Percentiles rank a stretch among this genome's conserved stretches.
phyloP scores from a whole-genome alignment of 2,888 invertebrate species.

The Metopia argyrocephala region DNA sequence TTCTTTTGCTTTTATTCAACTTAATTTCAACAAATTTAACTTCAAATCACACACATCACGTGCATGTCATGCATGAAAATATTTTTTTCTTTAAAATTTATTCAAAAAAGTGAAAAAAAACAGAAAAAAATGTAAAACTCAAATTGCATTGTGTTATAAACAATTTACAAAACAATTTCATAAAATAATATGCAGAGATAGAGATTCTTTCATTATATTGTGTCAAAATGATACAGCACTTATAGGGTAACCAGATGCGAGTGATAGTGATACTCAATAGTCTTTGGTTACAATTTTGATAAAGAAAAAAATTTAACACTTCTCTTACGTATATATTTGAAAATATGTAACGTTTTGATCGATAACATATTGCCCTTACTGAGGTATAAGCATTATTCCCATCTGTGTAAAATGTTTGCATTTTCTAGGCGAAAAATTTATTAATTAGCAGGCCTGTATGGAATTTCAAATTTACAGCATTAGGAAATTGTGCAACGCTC shows the following conservation, averaged over 20 bases:
- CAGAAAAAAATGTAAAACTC: conserved; percentile 10
- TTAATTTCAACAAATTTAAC: conserved; percentile 64
- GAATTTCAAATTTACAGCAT: too few relatives aligned
- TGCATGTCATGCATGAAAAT: conserved; percentile 67
- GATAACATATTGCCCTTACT: too few relatives aligned
- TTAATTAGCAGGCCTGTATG: too few relatives aligned
- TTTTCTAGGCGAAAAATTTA: too few relatives aligned
- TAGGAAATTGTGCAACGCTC: too few relatives aligned
- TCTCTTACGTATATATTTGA: too few relatives aligned
- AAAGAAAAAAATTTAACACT: too few relatives aligned
- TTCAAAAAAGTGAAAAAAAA: conserved; percentile 31
- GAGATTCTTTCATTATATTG: conserved; percentile 34
- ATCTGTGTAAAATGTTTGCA: too few relatives aligned
- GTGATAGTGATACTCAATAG: background rate
- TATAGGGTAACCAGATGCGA: background rate
- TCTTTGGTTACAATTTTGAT: too few relatives aligned
- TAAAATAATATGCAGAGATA: conserved; percentile 50
- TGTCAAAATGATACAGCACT: conserved; percentile 61
- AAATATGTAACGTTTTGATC: too few relatives aligned
- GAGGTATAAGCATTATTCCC: too few relatives aligned
- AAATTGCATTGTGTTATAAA: conserved; percentile 65
- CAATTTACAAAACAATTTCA: conserved; percentile 68
- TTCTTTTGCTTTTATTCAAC: conserved; percentile 28
- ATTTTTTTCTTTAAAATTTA: conserved; percentile 48
- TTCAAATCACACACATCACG: conserved; percentile 65